Evolutionary conservation across 2,888 invertebrate species (phyloP).

Genomic region (Lagria hirta): DNA sequence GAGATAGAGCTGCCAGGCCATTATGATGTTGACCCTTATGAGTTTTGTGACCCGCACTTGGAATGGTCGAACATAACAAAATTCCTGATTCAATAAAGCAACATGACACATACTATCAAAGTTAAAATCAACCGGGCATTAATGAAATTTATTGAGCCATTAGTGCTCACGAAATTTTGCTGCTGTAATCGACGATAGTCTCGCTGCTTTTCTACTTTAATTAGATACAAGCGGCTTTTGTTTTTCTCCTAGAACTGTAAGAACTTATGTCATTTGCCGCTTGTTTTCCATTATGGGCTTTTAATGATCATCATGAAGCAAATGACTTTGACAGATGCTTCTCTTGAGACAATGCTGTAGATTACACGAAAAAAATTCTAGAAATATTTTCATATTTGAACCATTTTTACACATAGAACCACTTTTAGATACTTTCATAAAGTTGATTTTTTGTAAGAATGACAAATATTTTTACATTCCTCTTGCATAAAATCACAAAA

Average conservation of each 20-base stretch:
- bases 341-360: too few relatives aligned
- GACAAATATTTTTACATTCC: too few relatives aligned
- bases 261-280: slow-evolving; percentile 8
- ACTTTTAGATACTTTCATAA: too few relatives aligned
- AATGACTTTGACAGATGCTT: too few relatives aligned
- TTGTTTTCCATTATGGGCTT: too few relatives aligned
- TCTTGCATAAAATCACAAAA: too few relatives aligned
- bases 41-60: slow-evolving; percentile 9
- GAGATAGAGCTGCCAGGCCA: too few relatives aligned
- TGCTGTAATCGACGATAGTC: slow-evolving; percentile 22
- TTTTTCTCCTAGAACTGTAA: not conserved
- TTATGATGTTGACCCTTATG: slow-evolving; percentile 10
- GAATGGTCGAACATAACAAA: slow-evolving; percentile 15
- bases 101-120: slow-evolving; percentile 29
- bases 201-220: slow-evolving; percentile 9
- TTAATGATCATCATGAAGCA: too few relatives aligned
- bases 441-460: too few relatives aligned
- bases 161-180: slow-evolving; percentile 27
- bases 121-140: slow-evolving; percentile 29
- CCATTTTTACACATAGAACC: too few relatives aligned
- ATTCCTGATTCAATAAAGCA: slow-evolving; percentile 28
- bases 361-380: too few relatives aligned
- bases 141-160: slow-evolving; percentile 29
- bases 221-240: slow-evolving; percentile 3
- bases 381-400: too few relatives aligned